phyloP scores from a whole-genome alignment of 2,888 invertebrate genomes.

The Pseudococcus viburni region DNA sequence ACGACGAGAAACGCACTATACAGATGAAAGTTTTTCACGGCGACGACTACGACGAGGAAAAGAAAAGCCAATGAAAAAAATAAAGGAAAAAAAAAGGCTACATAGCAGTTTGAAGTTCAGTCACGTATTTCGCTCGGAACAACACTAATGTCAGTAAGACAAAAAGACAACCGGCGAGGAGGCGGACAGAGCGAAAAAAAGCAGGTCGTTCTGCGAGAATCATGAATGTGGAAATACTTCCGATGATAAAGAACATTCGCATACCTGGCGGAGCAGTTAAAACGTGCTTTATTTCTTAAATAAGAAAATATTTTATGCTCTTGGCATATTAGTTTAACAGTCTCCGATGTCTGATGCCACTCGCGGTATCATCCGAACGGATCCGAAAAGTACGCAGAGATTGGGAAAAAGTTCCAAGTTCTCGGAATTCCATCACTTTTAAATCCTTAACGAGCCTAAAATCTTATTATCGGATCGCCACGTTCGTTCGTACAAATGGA shows the following conservation, averaged over 20 bases:
- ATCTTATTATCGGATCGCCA: no score
- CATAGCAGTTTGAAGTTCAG: slow-evolving; percentile 56
- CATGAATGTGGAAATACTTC: slow-evolving; percentile 60
- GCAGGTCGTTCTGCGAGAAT: slow-evolving; percentile 58
- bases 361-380: no score
- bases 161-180: slow-evolving; percentile 12
- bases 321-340: slow-evolving; percentile 51
- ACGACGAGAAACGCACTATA: slow-evolving; percentile 19
- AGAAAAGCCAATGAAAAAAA: neutral
- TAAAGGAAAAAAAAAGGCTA: slow-evolving; percentile 22
- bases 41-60: slow-evolving; percentile 23
- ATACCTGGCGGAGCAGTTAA: slow-evolving; percentile 57
- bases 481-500: no score
- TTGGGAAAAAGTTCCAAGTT: no score
- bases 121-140: slow-evolving; percentile 62
- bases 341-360: slow-evolving; percentile 8
- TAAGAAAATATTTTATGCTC: slow-evolving; percentile 61
- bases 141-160: slow-evolving; percentile 62
- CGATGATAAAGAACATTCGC: slow-evolving; percentile 59
- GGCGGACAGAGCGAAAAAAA: neutral
- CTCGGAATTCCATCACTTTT: no score
- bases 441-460: no score
- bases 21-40: slow-evolving; percentile 52
- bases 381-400: no score
- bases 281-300: slow-evolving; percentile 60